Evolutionary conservation across 1,140 invertebrate species (phyloP).

Genomic region (Drosophila insularis): DNA sequence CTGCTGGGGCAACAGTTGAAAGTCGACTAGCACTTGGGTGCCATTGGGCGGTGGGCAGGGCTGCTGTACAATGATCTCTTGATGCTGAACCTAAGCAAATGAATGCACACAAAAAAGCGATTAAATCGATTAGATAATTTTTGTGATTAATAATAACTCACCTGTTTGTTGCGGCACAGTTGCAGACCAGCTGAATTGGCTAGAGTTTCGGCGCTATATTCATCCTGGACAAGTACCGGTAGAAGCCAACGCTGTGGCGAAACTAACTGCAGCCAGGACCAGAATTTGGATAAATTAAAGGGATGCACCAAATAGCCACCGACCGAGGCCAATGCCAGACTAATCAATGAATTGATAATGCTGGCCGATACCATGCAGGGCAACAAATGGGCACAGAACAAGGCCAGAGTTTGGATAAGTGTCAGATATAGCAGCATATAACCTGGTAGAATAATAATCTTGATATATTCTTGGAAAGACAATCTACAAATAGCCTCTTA

Average conservation of each 20-base stretch:
- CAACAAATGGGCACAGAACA: slow-evolving; percentile 83
- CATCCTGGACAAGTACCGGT: slow-evolving; percentile 86
- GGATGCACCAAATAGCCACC: slow-evolving; percentile 89
- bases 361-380: slow-evolving; percentile 85
- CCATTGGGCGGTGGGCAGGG: slow-evolving; percentile 90
- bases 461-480: not conserved
- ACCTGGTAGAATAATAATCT: slow-evolving; percentile 82
- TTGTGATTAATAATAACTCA: slow-evolving; percentile 41
- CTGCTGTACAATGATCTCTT: slow-evolving; percentile 91
- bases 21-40: slow-evolving; percentile 87
- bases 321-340: slow-evolving; percentile 85
- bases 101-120: no score
- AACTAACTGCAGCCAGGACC: slow-evolving; percentile 86
- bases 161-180: slow-evolving; percentile 88
- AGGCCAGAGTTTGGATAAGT: slow-evolving; percentile 87
- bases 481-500: slow-evolving; percentile 68
- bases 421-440: slow-evolving; percentile 91
- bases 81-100: slow-evolving; percentile 88
- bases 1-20: slow-evolving; percentile 83
- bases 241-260: slow-evolving; percentile 91
- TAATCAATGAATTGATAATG: slow-evolving; percentile 85
- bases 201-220: slow-evolving; percentile 86
- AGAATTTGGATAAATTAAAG: slow-evolving; percentile 87
- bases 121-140: not conserved
- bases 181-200: slow-evolving; percentile 84